These are phyloP conservation scores for Capreolus pygargus DNA, from an alignment of 2,113 vertebrate genomes.

Conservation along the genomic window DNA sequence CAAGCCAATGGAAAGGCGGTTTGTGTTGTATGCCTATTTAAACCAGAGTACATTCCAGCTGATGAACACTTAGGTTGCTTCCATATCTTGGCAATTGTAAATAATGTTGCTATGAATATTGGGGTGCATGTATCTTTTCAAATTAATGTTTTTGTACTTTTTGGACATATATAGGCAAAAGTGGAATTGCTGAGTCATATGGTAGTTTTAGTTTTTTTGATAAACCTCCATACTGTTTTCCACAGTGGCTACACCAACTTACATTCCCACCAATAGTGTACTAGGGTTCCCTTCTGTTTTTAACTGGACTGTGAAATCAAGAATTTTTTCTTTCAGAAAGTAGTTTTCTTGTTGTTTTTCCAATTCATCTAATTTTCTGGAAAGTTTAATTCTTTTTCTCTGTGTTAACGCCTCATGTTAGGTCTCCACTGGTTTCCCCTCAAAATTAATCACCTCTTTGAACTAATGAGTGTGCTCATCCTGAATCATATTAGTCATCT, in stretches of 20 bases:
- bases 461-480: not conserved
- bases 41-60: not conserved
- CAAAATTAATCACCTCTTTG: constrained; percentile 35
- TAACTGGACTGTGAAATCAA: constrained; percentile 27
- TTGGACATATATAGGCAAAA: not conserved
- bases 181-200: not conserved
- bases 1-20: not conserved
- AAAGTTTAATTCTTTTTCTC: not conserved
- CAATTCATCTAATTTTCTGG: not conserved
- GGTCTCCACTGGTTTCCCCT: constrained; percentile 19
- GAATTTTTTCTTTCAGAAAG: not conserved
- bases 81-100: not conserved
- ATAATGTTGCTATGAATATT: not conserved
- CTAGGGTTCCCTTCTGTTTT: not conserved
- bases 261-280: not conserved
- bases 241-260: not conserved
- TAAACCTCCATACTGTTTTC: not conserved
- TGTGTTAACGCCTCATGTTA: not conserved
- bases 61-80: not conserved
- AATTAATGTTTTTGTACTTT: not conserved
- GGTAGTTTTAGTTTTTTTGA: not conserved
- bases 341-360: not conserved
- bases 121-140: not conserved
- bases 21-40: not conserved
- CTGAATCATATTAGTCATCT: constrained; percentile 5